Conservation (phyloP, 2,797 vertebrate species). For the Hephaestus fuliginosus region DNA sequence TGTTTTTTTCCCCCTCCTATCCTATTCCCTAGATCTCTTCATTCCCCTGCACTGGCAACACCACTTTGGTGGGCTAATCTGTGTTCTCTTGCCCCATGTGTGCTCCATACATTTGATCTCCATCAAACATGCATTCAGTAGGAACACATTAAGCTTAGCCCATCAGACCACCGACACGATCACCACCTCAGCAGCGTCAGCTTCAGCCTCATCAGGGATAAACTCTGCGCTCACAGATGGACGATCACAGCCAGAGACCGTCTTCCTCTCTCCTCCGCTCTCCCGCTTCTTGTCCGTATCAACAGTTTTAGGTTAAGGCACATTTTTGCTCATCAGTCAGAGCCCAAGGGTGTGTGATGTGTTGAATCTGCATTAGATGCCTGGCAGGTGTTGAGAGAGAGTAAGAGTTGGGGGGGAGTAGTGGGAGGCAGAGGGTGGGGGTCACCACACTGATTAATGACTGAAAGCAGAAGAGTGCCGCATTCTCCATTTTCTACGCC, state of each 20-base stretch:
- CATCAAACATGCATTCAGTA: slow-evolving; percentile 67
- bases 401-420: slow-evolving; percentile 48
- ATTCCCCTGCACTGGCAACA: slow-evolving; percentile 32
- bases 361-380: slow-evolving; percentile 75
- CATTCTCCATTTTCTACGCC: slow-evolving; percentile 56
- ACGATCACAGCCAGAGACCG: slow-evolving; percentile 55
- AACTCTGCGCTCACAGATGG: slow-evolving; percentile 61
- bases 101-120: slow-evolving; percentile 62
- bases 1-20: slow-evolving; percentile 5
- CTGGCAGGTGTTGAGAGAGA: slow-evolving; percentile 55
- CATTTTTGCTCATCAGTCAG: slow-evolving; percentile 61
- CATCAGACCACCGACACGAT: slow-evolving; percentile 43
- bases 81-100: slow-evolving; percentile 50
- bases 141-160: slow-evolving; percentile 51
- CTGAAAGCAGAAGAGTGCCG: slow-evolving; percentile 67
- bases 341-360: slow-evolving; percentile 59
- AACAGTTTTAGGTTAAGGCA: slow-evolving; percentile 53
- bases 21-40: slow-evolving; percentile 35
- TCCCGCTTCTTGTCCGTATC: slow-evolving; percentile 33
- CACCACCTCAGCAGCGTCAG: slow-evolving; percentile 21
- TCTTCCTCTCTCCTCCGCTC: slow-evolving; percentile 31
- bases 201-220: slow-evolving; percentile 55
- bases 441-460: slow-evolving; percentile 81
- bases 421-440: slow-evolving; percentile 58
- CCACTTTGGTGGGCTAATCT: slow-evolving; percentile 56